Conservation (phyloP, 2,797 vertebrate species). For the Ctenosaura bakeri region DNA sequence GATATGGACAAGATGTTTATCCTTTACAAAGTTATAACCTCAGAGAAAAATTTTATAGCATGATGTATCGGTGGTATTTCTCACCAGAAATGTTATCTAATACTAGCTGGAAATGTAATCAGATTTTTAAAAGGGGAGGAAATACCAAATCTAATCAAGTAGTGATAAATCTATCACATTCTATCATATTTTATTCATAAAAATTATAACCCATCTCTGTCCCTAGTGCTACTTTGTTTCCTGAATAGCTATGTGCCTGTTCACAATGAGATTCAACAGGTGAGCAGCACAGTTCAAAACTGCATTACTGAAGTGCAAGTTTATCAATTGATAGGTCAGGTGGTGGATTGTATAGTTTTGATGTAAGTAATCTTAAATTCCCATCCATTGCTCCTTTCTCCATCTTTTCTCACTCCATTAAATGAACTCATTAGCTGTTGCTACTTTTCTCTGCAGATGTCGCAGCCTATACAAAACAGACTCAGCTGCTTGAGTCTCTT, state of each 20-base stretch:
- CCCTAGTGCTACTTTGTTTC: no score
- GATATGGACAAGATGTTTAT: no score
- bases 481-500: not conserved
- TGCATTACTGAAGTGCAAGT: not conserved
- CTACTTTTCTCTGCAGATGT: not conserved
- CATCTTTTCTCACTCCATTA: not conserved
- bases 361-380: not conserved
- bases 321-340: not conserved
- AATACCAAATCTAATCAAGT: not conserved
- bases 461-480: not conserved
- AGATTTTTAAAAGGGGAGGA: not conserved
- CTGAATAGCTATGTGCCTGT: not conserved
- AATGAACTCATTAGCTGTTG: not conserved
- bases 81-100: no score
- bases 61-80: no score
- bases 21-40: no score
- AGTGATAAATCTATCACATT: not conserved
- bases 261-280: not conserved
- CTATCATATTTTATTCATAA: not conserved
- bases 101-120: no score
- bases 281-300: not conserved
- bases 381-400: not conserved
- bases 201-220: not conserved
- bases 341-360: not conserved
- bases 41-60: no score